A percentile compares a stretch with the other conserved stretches of the same genome.
Evolutionary conservation across 2,888 invertebrate species (phyloP).

Genomic region (Dilophus febrilis): DNA sequence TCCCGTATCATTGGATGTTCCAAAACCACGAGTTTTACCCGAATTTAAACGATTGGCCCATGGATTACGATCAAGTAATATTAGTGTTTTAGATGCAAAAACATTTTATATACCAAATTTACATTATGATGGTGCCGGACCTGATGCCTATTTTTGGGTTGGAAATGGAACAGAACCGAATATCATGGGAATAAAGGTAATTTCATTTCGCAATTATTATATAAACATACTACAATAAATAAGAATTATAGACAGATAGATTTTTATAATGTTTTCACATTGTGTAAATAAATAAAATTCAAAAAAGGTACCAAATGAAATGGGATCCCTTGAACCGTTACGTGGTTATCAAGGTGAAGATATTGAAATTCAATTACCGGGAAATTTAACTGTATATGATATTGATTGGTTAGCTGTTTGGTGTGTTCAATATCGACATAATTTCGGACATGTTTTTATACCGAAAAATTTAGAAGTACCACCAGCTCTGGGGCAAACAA

Average conservation of each 20-base stretch:
- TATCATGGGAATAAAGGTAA: slow-evolving; percentile 61
- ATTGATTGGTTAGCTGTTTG: slow-evolving; percentile 84
- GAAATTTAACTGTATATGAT: slow-evolving; percentile 69
- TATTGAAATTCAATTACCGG: slow-evolving; percentile 77
- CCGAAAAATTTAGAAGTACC: slow-evolving; percentile 81
- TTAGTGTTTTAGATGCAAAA: slow-evolving; percentile 78
- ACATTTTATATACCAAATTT: slow-evolving; percentile 84
- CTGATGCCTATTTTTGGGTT: slow-evolving; percentile 91
- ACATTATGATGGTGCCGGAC: slow-evolving; percentile 81
- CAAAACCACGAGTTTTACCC: slow-evolving; percentile 62
- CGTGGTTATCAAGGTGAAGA: slow-evolving; percentile 81
- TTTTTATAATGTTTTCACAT: slow-evolving; percentile 2
- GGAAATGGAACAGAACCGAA: slow-evolving; percentile 72
- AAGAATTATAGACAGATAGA: too few species aligned
- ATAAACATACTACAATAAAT: not conserved
- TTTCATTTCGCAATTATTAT: not conserved
- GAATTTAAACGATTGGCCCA: slow-evolving; percentile 78
- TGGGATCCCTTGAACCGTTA: slow-evolving; percentile 63
- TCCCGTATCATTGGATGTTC: slow-evolving; percentile 54
- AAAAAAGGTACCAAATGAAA: slow-evolving; percentile 81
- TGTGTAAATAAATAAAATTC: too few species aligned
- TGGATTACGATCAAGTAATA: slow-evolving; percentile 76
- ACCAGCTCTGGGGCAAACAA: slow-evolving; percentile 76
- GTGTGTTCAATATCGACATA: slow-evolving; percentile 79
- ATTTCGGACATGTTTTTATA: slow-evolving; percentile 78